These are phyloP conservation scores for Apodemia mormo DNA, from an alignment of 2,888 invertebrate species.

Conservation along the genomic window DNA sequence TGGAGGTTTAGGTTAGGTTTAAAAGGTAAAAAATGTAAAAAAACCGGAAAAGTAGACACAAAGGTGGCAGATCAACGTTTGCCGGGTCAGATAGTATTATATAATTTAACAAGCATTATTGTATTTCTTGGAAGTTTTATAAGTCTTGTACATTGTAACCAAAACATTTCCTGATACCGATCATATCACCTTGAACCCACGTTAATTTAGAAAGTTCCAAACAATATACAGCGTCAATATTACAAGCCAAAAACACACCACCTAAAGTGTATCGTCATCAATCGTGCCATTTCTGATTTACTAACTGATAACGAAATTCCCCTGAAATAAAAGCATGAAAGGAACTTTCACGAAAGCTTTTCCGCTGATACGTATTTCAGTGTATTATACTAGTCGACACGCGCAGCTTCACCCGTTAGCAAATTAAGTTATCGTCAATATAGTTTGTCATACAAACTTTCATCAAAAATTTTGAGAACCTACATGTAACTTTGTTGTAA, in stretches of 20 bases:
- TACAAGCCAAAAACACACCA: background rate
- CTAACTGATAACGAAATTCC: constrained; percentile 37
- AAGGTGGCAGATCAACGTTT: no score
- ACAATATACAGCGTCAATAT: constrained; percentile 10
- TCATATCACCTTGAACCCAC: background rate
- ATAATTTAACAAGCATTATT: no score
- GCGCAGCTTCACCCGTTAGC: no score
- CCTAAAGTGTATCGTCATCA: constrained; percentile 46
- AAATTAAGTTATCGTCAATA: no score
- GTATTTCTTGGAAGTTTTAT: background rate
- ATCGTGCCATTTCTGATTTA: constrained; percentile 36
- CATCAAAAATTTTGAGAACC: no score
- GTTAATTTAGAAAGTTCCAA: constrained; percentile 4
- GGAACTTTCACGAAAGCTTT: constrained; percentile 37
- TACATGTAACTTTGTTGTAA: no score
- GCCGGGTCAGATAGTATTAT: no score
- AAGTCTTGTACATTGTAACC: background rate
- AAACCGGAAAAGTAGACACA: no score
- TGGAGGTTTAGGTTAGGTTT: no score
- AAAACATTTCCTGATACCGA: background rate
- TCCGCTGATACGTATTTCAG: constrained; percentile 30
- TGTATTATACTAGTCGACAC: no score
- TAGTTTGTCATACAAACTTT: no score
- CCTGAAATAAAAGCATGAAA: constrained; percentile 39
- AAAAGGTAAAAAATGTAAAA: no score